These are phyloP conservation scores for Apodemia zela DNA, from an alignment of 2,888 invertebrate species.

Conservation along the genomic window DNA sequence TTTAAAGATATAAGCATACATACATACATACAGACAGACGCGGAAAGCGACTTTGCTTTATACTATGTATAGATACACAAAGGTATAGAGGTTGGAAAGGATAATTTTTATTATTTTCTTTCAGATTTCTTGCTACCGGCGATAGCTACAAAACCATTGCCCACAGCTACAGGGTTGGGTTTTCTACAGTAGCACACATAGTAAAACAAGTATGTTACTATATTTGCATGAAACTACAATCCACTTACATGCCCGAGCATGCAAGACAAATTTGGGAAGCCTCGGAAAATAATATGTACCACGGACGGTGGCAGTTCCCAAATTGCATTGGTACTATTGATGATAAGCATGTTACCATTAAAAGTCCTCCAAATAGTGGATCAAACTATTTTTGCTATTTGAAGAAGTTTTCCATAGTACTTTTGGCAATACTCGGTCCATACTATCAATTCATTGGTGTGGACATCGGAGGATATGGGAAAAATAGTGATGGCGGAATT, in stretches of 20 bases:
- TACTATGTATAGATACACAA: too few species aligned
- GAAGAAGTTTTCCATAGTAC: conserved; percentile 5
- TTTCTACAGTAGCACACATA: conserved; percentile 26
- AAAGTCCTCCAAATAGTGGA: conserved; percentile 34
- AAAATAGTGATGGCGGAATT: not conserved
- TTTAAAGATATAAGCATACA: too few species aligned
- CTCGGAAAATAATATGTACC: conserved; percentile 21
- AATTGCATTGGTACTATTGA: conserved; percentile 36
- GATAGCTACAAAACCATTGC: conserved; percentile 25
- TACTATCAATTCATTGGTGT: conserved; percentile 1
- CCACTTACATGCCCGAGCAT: conserved; percentile 26
- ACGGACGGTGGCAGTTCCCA: conserved; percentile 35
- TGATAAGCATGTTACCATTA: conserved; percentile 37
- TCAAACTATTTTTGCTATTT: conserved; percentile 20
- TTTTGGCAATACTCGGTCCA: not conserved
- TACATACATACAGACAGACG: too few species aligned
- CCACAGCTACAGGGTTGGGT: conserved; percentile 26
- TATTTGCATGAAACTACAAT: conserved; percentile 29
- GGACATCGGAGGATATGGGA: conserved; percentile 5
- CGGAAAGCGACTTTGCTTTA: too few species aligned
- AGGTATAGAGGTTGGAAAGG: conserved; percentile 4
- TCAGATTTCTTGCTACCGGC: conserved; percentile 28
- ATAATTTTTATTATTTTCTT: conserved; percentile 15
- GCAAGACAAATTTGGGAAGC: conserved; percentile 28
- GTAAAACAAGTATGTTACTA: conserved; percentile 25